These are phyloP conservation scores for Caenorhabditis latens DNA, from an alignment of 1,140 invertebrate genomes.

Conservation along the genomic window DNA sequence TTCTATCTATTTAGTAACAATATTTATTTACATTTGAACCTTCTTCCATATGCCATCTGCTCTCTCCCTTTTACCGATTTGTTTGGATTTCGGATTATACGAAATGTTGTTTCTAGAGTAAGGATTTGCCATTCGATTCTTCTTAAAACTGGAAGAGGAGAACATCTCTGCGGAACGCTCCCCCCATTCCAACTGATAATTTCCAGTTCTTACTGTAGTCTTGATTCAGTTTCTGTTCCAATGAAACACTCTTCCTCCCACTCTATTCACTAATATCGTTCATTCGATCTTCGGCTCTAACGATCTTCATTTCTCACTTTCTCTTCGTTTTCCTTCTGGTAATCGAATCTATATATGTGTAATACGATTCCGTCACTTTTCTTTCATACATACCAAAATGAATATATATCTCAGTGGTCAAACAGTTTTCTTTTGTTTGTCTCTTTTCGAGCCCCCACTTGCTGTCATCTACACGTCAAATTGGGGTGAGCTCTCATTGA, in stretches of 20 bases:
- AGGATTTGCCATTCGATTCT: not conserved
- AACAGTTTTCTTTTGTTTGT: conserved; percentile 35
- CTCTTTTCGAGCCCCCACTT: conserved; percentile 2
- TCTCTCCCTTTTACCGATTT: conserved; percentile 24
- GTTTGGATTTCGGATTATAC: conserved; percentile 52
- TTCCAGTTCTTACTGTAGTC: not conserved
- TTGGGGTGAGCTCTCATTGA: not conserved
- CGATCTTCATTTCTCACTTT: conserved; percentile 17
- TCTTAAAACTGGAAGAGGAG: not conserved
- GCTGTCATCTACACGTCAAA: conserved; percentile 48
- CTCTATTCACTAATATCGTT: conserved; percentile 27
- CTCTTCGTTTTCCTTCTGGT: not conserved
- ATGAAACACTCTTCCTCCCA: not conserved
- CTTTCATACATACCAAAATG: conserved; percentile 48
- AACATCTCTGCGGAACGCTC: not conserved
- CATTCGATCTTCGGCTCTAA: conserved; percentile 37
- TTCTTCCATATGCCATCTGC: conserved; percentile 20
- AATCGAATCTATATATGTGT: conserved; percentile 50
- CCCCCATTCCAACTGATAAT: too few species aligned
- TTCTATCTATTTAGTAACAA: conserved; percentile 8
- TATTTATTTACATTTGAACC: conserved; percentile 50
- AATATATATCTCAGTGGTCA: conserved; percentile 45
- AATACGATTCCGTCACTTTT: conserved; percentile 31
- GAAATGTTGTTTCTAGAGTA: conserved; percentile 14
- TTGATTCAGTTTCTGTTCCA: not conserved